Base-by-base conservation (phyloP, 2,888 invertebrate genomes). In the Meganola albula region DNA sequence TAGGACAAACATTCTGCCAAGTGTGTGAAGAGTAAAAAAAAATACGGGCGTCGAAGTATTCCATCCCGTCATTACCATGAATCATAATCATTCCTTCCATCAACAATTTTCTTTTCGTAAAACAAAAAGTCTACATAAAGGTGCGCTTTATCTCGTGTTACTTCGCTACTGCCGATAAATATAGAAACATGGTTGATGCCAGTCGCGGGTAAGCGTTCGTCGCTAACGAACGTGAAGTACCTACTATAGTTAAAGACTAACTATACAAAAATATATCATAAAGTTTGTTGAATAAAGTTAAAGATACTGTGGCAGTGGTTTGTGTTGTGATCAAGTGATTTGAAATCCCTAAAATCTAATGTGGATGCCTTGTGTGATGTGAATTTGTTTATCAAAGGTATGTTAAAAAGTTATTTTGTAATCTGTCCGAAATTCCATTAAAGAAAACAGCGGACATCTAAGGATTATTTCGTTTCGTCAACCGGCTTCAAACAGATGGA, bases 101-200 rank as follows among this genome's bases (percentile, higher is more conserved):
- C 31, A 10, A 34, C 22, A 30, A 60, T 63, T 58, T 45, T 44
- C 36, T 26, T 50, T 44, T 40, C 52, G 58, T 56, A 58, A 65
- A 65, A 65, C 58, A 72, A 72, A 74, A 71, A 69, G 69, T 64
- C 62, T 68, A 68, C 70, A 75, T 78, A 79, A 83, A 80, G 76
- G 74, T 70, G 68, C 68, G 68, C 74, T 79, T 80, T 83, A 85
- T 83, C 82, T 83, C 83, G 80, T 80, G 71, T 84, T 84, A 85
- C 84, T 80, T 16, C 4, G 66, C 70, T 64, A 61, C n/a, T n/a
- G n/a, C n/a, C 64, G 82, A 68, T 77, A 83, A 80, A 84, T 79
- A 83, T 85, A 84, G 83, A 82, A 75, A 70, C 67, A 68, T 55
- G 57, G 68, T 38, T 31, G n/a, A n/a, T 26, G 39, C 61, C 53